These are phyloP conservation scores for Stenoptilia bipunctidactyla DNA, from an alignment of 2,888 invertebrate species.

Conservation along the genomic window DNA sequence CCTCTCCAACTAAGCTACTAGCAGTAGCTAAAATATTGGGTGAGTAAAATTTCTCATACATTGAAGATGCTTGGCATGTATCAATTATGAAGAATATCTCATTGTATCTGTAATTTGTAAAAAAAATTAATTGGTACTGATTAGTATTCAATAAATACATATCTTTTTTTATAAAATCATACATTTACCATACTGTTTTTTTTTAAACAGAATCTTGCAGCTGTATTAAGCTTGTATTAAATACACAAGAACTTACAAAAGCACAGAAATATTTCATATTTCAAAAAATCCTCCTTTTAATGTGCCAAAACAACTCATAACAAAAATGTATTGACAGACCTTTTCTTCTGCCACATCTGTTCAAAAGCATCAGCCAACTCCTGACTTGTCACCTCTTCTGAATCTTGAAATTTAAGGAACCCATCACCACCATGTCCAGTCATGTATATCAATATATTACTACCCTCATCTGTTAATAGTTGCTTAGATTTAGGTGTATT, in stretches of 20 bases:
- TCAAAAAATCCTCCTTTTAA: no score
- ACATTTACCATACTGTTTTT: no score
- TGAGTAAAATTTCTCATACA: constrained; percentile 98
- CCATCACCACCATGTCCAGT: constrained; percentile 99
- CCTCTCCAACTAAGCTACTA: constrained; percentile 98
- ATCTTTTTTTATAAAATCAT: no score
- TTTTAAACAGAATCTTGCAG: no score
- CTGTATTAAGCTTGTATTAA: no score
- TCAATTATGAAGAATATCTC: constrained; percentile 99
- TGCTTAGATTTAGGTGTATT: constrained; percentile 96
- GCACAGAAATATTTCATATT: no score
- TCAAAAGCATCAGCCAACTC: constrained; percentile 98
- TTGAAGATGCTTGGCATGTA: constrained; percentile 98
- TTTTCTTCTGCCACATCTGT: constrained; percentile 99
- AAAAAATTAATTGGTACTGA: no score
- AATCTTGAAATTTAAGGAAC: constrained; percentile 99
- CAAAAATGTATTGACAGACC: constrained; percentile 64
- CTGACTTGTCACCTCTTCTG: constrained; percentile 98
- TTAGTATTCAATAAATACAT: no score
- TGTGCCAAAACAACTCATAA: no score
- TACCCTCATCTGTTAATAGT: constrained; percentile 94
- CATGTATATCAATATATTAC: constrained; percentile 96
- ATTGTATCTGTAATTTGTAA: constrained; percentile 81
- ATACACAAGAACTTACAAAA: no score
- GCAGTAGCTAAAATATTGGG: constrained; percentile 98